Evolutionary conservation across 2,888 invertebrate species (phyloP).

Genomic region (Yponomeuta malinellus): DNA sequence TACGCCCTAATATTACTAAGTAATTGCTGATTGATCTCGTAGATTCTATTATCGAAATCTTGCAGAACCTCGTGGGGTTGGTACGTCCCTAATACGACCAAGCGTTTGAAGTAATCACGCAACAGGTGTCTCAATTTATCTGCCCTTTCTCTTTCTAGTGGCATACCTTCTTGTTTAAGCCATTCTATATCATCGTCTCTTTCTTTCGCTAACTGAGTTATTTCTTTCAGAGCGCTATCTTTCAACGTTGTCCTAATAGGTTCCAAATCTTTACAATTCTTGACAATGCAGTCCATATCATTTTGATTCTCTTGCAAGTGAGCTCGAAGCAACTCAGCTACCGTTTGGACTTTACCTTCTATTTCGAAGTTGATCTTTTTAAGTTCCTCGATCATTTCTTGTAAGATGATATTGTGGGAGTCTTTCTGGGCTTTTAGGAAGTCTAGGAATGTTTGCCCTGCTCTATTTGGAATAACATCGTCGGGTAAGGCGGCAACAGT

Average conservation of each 20-base stretch:
- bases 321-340: constrained; percentile 41
- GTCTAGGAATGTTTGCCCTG: background rate
- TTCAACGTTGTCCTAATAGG: background rate
- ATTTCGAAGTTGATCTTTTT: constrained; percentile 22
- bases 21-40: constrained; percentile 57
- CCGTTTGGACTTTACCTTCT: constrained; percentile 38
- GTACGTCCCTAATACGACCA: constrained; percentile 42
- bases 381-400: background rate
- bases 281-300: constrained; percentile 41
- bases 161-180: constrained; percentile 43
- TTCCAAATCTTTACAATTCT: constrained; percentile 23
- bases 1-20: constrained; percentile 54
- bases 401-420: background rate
- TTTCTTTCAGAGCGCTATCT: constrained; percentile 29
- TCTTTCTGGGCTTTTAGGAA: background rate
- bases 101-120: constrained; percentile 44
- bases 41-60: constrained; percentile 53
- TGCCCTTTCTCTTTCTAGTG: constrained; percentile 49
- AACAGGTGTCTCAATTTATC: constrained; percentile 42
- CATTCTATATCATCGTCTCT: constrained; percentile 35
- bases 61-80: constrained; percentile 49
- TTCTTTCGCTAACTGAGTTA: constrained; percentile 31
- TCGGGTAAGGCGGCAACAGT: background rate
- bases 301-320: constrained; percentile 43
- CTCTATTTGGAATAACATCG: constrained; percentile 16